Evolutionary conservation across 2,113 vertebrate species (phyloP), one percentile per base, ranked within the genome.

Genomic region (Lepisosteus oculatus): DNA sequence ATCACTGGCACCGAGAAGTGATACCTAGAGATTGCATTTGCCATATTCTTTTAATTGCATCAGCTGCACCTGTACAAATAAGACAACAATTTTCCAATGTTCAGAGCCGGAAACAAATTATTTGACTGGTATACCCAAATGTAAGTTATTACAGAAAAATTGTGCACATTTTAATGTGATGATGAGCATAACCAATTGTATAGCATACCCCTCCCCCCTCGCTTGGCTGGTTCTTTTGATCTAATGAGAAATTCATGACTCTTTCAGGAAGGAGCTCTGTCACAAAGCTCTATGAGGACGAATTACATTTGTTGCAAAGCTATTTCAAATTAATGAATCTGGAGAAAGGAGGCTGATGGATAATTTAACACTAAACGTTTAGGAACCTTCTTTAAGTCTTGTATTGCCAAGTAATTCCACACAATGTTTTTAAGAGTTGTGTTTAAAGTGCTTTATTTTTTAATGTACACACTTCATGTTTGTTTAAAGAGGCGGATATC

Each of bases 251-350:
- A 75, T 74, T 74, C 74, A 72, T 17, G 66, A 68, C 41, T 77
- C 73, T 72, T 56, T 57, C 14, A 67, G 15, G 68, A 65, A 76
- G 0, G 29, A 29, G 29, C 29, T 61, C 78, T 75, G 76, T 72
- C 81, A 76, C 64, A 67, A 72, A 79, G 72, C 74, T 76, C 68
- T 74, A 73, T 63, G 68, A 71, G 66, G 74, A 78, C 83, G 81
- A 87, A 72, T 83, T 81, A 79, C 57, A 17, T 68, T 68, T 76
- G 41, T 79, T 71, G 74, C 55, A 47, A 71, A 69, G 59, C 74
- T 76, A 75, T 75, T 78, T 79, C 71, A 71, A 41, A 61, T 76
- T 84, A 84, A 80, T 83, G 85, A 85, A 81, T 76, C 78, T 77
- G 15, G 76, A 61, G 70, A 15, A 41, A 45, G 79, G 78, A 74